A percentile compares a stretch with the other conserved stretches of the same genome.
Evolutionary conservation across 2,888 invertebrate species (phyloP).

Genomic region (Hirtodrosophila cameraria): DNA sequence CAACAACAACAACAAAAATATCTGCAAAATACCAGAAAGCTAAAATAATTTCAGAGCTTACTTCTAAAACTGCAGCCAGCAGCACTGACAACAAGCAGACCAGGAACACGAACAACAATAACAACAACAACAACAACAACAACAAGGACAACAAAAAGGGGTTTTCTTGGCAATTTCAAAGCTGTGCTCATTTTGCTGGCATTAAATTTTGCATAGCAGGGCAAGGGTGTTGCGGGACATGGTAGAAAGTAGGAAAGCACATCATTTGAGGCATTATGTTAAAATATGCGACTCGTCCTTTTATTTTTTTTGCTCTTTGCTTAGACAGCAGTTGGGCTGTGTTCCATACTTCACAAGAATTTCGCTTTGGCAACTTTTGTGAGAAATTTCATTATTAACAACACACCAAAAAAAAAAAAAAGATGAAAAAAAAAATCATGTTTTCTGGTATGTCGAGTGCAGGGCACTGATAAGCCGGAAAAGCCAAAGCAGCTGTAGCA

Average conservation of each 20-base stretch:
- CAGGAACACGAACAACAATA: slow-evolving; percentile 20
- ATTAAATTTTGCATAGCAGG: slow-evolving; percentile 69
- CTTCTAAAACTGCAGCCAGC: slow-evolving; percentile 57
- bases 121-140: neutral
- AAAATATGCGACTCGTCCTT: slow-evolving; percentile 66
- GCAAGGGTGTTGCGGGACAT: too few species aligned
- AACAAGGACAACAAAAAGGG: slow-evolving; percentile 52
- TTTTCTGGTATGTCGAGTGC: slow-evolving; percentile 63
- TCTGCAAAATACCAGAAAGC: slow-evolving; percentile 60
- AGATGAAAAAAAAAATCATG: slow-evolving; percentile 49
- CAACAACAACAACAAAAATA: slow-evolving; percentile 33
- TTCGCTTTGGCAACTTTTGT: slow-evolving; percentile 50
- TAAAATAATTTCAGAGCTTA: slow-evolving; percentile 69
- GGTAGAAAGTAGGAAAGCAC: slow-evolving; percentile 50
- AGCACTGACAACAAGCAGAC: slow-evolving; percentile 34
- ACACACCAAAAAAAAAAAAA: slow-evolving; percentile 16
- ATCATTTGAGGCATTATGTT: slow-evolving; percentile 76
- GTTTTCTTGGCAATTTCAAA: slow-evolving; percentile 65
- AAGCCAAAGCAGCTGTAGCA: slow-evolving; percentile 6
- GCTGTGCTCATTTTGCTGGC: slow-evolving; percentile 71
- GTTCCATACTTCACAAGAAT: slow-evolving; percentile 49
- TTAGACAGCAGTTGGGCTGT: slow-evolving; percentile 3
- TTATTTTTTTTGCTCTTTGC: slow-evolving; percentile 32
- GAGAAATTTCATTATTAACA: slow-evolving; percentile 69
- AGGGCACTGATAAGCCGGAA: slow-evolving; percentile 61